Percentiles rank a stretch among this genome's conserved stretches.
Evolutionary conservation across 2,113 vertebrate genomes (phyloP).

Genomic region (Camarhynchus parvulus): DNA sequence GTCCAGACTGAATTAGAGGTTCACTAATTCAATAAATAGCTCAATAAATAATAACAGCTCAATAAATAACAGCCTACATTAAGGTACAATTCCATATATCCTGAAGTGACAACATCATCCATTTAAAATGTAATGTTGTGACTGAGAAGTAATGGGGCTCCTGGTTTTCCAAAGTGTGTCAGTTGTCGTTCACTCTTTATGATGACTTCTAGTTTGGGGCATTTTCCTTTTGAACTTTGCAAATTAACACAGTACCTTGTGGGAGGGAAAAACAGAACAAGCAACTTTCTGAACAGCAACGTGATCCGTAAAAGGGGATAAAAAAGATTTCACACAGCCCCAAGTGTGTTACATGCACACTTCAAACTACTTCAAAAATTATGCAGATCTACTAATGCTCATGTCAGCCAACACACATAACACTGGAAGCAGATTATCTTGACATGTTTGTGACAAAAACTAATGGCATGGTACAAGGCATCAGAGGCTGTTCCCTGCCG

Average conservation of each 20-base stretch:
- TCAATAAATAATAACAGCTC: neutral
- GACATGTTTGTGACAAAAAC: neutral
- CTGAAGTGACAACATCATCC: neutral
- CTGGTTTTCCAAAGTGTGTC: neutral
- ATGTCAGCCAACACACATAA: neutral
- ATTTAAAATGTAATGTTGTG: neutral
- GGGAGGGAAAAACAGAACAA: neutral
- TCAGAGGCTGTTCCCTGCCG: conserved; percentile 29
- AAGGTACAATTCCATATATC: neutral
- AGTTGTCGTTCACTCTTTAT: neutral
- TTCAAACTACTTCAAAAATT: conserved; percentile 20
- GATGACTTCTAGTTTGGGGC: neutral
- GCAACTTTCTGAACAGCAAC: neutral
- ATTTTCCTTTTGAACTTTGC: neutral
- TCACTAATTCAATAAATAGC: neutral
- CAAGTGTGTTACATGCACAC: neutral
- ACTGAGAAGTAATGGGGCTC: neutral
- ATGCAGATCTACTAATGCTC: conserved; percentile 8
- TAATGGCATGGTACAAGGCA: conserved; percentile 2
- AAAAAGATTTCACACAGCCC: neutral
- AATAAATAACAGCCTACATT: neutral
- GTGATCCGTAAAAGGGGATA: neutral
- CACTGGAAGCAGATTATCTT: conserved; percentile 36
- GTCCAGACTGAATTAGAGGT: neutral
- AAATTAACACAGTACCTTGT: neutral